phyloP scores from a whole-genome alignment of 2,888 invertebrate genomes.

The Synergus japonicus region DNA sequence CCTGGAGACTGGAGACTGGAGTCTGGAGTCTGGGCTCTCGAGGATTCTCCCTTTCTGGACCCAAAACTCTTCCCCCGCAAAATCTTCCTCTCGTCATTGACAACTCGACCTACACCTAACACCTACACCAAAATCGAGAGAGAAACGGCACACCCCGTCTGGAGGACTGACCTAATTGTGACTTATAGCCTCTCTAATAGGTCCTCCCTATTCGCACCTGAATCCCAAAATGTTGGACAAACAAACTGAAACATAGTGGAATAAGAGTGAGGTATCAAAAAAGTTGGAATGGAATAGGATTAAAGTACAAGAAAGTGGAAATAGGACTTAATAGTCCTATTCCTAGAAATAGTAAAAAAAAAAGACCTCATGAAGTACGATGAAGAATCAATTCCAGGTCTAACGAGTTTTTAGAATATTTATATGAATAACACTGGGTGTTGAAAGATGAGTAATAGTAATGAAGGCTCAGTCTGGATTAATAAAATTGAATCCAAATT shows the following conservation, averaged over 20 bases:
- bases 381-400: too few species aligned
- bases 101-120: constrained; percentile 57
- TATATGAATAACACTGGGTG: too few species aligned
- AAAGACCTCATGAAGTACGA: too few species aligned
- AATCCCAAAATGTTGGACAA: not conserved
- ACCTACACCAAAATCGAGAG: constrained; percentile 64
- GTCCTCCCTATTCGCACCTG: not conserved
- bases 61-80: constrained; percentile 42
- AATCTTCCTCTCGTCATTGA: constrained; percentile 51
- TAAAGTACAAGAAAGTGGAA: too few species aligned
- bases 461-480: too few species aligned
- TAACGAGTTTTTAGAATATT: too few species aligned
- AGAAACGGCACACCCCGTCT: constrained; percentile 66
- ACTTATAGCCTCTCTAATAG: constrained; percentile 74
- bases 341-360: too few species aligned
- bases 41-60: constrained; percentile 44
- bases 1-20: constrained; percentile 53
- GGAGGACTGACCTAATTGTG: constrained; percentile 74
- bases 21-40: constrained; percentile 34
- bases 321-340: too few species aligned
- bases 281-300: too few species aligned
- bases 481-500: not conserved
- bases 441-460: too few species aligned
- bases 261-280: too few species aligned
- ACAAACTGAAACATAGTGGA: not conserved